Base-by-base conservation (phyloP, 2,888 invertebrate species). In the Timema podura region DNA sequence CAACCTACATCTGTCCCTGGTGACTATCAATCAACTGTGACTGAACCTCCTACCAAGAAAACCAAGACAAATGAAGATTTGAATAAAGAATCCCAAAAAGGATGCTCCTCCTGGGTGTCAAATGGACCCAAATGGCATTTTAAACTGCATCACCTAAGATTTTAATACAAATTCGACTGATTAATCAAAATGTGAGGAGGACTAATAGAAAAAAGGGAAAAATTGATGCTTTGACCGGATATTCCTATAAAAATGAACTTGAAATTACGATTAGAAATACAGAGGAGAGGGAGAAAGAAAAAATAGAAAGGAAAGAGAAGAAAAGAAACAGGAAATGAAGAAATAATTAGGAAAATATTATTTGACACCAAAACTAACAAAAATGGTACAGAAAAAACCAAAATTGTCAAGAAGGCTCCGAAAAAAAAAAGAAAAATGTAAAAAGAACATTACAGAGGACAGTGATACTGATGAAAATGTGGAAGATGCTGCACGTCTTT, bases 111-210 rank as follows among this genome's bases (percentile, higher is more conserved):
- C 61, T 61, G 61, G 30, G 11, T 61, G 61, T 11, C 30, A 61
- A 44, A 61, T 61, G 8, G 15, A 10, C 11, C 61, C 45, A 8
- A 9, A 44, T 45, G 45, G 7, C 30, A 61, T 61, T 61, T 61
- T 10, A 61, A 61, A 61, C 2, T 30, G 6, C 44, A 16, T 61
- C 30, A 7, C 61, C 61, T 8, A 13, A 16, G 59, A 2, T 11
- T 61, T 30, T 30, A 7, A 30, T 61, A 11, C 61, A 1, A 61
- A 16, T 61, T 61, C 61, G 11, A 44, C 10, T 11, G 11, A 11
- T 61, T 61, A n/a, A 61, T 8, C 61, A 61, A 61, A 11, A 2
- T 61, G 61, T 5, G 61, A 61, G 45, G 61, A 61, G 61, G 30
- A 15, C 7, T 10, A 61, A 61, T n/a, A 6, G 61, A 11, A 30